Evolutionary conservation across 2,888 invertebrate species (phyloP).

Genomic region (Villa cingulata): DNA sequence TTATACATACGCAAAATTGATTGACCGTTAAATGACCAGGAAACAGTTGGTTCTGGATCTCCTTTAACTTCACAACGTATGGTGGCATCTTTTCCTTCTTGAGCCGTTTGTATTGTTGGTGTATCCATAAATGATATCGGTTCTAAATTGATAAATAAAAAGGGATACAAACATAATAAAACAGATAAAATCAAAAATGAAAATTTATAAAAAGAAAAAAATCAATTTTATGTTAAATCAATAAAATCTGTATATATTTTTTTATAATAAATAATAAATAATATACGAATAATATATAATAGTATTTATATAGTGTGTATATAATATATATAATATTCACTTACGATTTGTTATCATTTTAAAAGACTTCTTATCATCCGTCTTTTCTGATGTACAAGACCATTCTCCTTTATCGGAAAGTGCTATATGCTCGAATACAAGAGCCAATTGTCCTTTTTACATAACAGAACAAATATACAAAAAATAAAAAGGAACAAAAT

Average conservation of each 20-base stretch:
- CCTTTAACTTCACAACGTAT: slow-evolving; percentile 36
- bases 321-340: too few relatives aligned
- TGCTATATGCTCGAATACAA: slow-evolving; percentile 38
- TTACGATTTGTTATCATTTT: slow-evolving; percentile 37
- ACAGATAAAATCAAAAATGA: too few relatives aligned
- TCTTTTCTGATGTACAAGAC: slow-evolving; percentile 33
- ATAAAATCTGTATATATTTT: too few relatives aligned
- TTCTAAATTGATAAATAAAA: slow-evolving; percentile 28
- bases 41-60: slow-evolving; percentile 29
- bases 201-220: background rate
- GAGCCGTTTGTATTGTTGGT: slow-evolving; percentile 37
- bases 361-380: slow-evolving; percentile 27
- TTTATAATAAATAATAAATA: too few relatives aligned
- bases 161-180: background rate
- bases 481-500: background rate
- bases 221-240: too few relatives aligned
- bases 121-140: slow-evolving; percentile 44
- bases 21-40: slow-evolving; percentile 38
- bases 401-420: slow-evolving; percentile 39
- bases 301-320: slow-evolving; percentile 6
- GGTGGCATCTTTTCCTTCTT: slow-evolving; percentile 38
- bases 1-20: slow-evolving; percentile 23
- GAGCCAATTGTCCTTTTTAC: slow-evolving; percentile 29
- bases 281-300: too few relatives aligned
- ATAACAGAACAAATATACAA: background rate